Percentiles rank a stretch among this genome's conserved stretches.
phyloP scores from a whole-genome alignment of 2,113 vertebrate species.

The Bubalus kerabau region DNA sequence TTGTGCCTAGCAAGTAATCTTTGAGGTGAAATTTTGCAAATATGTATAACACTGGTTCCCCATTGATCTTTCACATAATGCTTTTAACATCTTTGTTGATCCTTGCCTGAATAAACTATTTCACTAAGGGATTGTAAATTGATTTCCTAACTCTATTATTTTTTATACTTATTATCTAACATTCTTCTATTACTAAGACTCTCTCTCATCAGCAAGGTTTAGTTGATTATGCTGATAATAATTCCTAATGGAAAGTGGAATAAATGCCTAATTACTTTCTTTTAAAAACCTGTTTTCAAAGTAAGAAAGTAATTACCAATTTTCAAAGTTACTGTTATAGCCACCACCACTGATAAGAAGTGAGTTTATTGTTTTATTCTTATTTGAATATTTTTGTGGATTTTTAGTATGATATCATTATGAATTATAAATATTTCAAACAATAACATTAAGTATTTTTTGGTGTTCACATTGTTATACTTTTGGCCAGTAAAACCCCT shows the following conservation, averaged over 20 bases:
- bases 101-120: neutral
- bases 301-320: neutral
- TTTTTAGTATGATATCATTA: neutral
- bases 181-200: neutral
- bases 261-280: neutral
- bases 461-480: neutral
- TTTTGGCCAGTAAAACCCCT: neutral
- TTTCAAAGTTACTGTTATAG: neutral
- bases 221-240: neutral
- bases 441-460: neutral
- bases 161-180: neutral
- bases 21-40: neutral
- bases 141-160: neutral
- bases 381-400: neutral
- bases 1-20: neutral
- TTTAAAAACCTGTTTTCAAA: neutral
- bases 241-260: neutral
- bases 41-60: neutral
- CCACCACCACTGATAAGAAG: neutral
- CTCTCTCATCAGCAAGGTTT: neutral
- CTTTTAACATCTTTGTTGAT: neutral
- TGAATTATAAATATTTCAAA: neutral
- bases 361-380: neutral
- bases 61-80: neutral
- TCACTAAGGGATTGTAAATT: neutral